These are phyloP conservation scores for Drosophila tropicalis DNA, from an alignment of 1,140 invertebrate genomes.

Conservation along the genomic window DNA sequence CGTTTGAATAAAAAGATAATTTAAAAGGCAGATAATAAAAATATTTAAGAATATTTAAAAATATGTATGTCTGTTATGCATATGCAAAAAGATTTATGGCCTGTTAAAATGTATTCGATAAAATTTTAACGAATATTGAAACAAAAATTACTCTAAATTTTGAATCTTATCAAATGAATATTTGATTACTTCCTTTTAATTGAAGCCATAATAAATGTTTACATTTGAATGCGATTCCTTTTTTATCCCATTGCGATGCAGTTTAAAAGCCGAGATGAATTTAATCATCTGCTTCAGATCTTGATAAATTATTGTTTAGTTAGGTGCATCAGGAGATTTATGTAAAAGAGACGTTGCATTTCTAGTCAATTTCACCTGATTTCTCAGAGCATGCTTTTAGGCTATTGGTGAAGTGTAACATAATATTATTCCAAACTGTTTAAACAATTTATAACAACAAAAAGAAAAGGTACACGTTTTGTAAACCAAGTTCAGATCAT, in stretches of 20 bases:
- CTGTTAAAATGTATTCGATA: conserved; percentile 9
- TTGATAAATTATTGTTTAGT: no score
- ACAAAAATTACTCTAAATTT: conserved; percentile 8
- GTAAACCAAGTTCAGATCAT: no score
- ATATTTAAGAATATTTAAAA: conserved; percentile 14
- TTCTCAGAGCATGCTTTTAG: background rate
- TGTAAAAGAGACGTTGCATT: background rate
- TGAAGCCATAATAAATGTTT: no score
- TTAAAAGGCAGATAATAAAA: conserved; percentile 11
- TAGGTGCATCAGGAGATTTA: background rate
- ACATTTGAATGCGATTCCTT: no score
- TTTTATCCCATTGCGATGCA: no score
- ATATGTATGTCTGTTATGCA: background rate
- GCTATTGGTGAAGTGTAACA: background rate
- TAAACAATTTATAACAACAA: background rate
- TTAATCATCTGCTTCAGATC: no score
- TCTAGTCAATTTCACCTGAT: background rate
- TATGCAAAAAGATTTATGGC: conserved; percentile 7
- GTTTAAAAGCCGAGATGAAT: no score
- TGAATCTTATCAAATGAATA: conserved; percentile 7
- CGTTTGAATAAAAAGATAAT: background rate
- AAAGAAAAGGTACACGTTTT: background rate
- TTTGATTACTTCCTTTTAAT: background rate
- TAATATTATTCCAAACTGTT: background rate
- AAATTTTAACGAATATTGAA: conserved; percentile 9